Percentiles rank a stretch among this genome's conserved stretches.
Conservation (phyloP, 2,797 vertebrate genomes). For the Odontamblyopus rebecca region DNA sequence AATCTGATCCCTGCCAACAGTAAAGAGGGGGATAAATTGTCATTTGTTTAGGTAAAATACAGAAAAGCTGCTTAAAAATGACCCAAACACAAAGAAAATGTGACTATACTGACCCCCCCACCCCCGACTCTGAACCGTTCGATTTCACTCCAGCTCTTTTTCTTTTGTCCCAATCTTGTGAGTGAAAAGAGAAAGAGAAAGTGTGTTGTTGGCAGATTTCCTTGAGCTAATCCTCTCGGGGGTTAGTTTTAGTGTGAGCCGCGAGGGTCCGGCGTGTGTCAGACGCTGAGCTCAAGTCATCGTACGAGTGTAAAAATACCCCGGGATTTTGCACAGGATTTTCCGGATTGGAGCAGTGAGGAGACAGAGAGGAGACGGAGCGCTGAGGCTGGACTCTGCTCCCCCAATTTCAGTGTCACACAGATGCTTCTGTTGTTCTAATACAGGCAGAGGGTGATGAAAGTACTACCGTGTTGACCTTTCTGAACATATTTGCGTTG, state of each 20-base stretch:
- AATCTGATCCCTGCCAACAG: no score
- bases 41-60: no score
- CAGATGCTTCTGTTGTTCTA: background rate
- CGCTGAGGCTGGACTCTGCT: slow-evolving; percentile 1
- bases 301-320: slow-evolving; percentile 13
- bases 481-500: background rate
- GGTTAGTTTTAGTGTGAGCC: background rate
- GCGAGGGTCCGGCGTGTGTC: slow-evolving; percentile 1
- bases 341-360: background rate
- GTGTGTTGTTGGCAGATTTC: slow-evolving; percentile 1
- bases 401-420: background rate
- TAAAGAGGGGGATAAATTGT: no score
- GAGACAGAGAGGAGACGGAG: background rate
- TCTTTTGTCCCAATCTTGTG: background rate
- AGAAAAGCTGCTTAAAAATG: no score
- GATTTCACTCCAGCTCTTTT: background rate
- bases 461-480: background rate
- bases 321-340: background rate
- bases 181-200: background rate
- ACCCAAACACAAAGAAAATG: no score
- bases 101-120: background rate
- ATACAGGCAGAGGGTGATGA: no score
- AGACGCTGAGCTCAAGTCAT: slow-evolving; percentile 7
- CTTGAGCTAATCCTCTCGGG: background rate
- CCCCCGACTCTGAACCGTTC: background rate